Conservation (phyloP, 2,797 vertebrate genomes). For the Lophius americanus region DNA sequence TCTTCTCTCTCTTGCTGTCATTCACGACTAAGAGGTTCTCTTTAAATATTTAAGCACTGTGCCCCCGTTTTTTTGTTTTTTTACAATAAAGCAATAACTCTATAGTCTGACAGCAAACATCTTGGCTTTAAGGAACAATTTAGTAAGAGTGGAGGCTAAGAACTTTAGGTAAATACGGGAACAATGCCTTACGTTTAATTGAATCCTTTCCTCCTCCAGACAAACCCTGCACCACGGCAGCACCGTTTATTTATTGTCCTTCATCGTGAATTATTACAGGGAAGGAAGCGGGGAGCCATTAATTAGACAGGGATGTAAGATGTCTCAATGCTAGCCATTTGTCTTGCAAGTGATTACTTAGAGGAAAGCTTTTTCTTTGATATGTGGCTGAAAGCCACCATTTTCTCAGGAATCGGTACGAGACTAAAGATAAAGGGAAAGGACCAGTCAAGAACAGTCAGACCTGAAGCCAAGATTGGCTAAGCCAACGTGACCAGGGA, state of each 20-base stretch:
- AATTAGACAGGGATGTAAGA: slow-evolving; percentile 77
- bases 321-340: slow-evolving; percentile 77
- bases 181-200: slow-evolving; percentile 48
- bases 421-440: slow-evolving; percentile 39
- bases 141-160: slow-evolving; percentile 22
- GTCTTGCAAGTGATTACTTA: slow-evolving; percentile 77
- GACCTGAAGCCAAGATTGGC: slow-evolving; percentile 9
- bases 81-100: background rate
- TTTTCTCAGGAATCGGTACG: slow-evolving; percentile 37
- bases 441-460: slow-evolving; percentile 36
- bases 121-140: slow-evolving; percentile 9
- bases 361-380: slow-evolving; percentile 62
- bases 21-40: background rate
- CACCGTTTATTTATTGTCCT: slow-evolving; percentile 71
- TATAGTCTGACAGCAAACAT: slow-evolving; percentile 11
- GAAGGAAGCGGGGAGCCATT: slow-evolving; percentile 58
- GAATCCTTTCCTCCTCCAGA: slow-evolving; percentile 47
- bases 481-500: background rate
- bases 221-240: slow-evolving; percentile 36
- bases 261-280: slow-evolving; percentile 74
- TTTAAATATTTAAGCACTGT: slow-evolving; percentile 4
- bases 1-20: slow-evolving; percentile 5
- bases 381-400: slow-evolving; percentile 53
- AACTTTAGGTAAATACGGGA: slow-evolving; percentile 39
- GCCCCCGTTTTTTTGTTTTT: background rate